Percentiles rank a stretch among this genome's conserved stretches.
These are phyloP conservation scores for Sebastes elongatus DNA, from an alignment of 2,797 vertebrate genomes.

Conservation along the genomic window DNA sequence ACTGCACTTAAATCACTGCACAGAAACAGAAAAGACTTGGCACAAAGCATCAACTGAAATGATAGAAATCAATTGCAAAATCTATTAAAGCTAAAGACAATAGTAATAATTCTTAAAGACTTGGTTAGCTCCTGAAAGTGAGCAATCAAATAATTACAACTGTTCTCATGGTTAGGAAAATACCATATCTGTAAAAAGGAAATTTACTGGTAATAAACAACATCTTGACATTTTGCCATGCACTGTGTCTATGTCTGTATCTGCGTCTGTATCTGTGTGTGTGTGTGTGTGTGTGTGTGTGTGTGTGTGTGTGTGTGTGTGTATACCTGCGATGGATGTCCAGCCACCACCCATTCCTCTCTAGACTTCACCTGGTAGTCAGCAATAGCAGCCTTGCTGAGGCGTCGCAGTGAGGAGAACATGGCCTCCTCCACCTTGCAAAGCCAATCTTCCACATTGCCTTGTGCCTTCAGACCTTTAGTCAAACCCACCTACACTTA, in stretches of 20 bases:
- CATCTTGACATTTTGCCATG: neutral
- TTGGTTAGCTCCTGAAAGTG: neutral
- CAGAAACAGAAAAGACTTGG: neutral
- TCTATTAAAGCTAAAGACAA: neutral
- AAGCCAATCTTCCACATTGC: constrained; percentile 91
- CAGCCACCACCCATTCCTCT: constrained; percentile 85
- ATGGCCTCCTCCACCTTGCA: constrained; percentile 90
- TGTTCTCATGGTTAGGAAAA: neutral
- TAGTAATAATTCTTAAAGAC: too few species aligned
- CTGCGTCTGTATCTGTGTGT: too few species aligned
- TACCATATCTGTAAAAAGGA: neutral
- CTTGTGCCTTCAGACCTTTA: constrained; percentile 89
- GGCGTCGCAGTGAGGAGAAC: constrained; percentile 84
- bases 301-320: too few species aligned
- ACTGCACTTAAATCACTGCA: neutral
- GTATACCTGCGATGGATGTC: constrained; percentile 85
- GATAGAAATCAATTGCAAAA: neutral
- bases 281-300: too few species aligned
- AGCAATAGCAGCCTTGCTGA: constrained; percentile 86
- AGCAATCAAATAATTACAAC: neutral
- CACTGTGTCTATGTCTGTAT: too few species aligned
- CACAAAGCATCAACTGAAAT: neutral
- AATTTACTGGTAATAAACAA: neutral
- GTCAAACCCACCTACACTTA: constrained; percentile 83
- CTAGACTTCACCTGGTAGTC: constrained; percentile 84